phyloP scores from a whole-genome alignment of 2,888 invertebrate genomes.

The Suillia variegata region DNA sequence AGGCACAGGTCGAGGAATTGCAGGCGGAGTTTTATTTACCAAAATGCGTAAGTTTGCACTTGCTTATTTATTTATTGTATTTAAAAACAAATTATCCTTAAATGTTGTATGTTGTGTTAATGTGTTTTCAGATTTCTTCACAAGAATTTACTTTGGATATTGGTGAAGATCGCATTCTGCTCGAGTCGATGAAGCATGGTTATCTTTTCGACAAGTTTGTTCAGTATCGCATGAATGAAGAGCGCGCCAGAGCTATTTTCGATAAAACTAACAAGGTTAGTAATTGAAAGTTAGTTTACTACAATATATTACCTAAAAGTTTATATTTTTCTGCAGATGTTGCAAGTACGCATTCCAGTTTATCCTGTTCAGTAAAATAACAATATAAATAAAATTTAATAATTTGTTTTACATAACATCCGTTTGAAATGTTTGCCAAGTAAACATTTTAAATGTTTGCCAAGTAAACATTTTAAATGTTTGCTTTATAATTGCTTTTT shows the following conservation, averaged over 20 bases:
- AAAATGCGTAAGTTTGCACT: conserved; percentile 57
- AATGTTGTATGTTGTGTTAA: not conserved
- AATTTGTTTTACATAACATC: no score
- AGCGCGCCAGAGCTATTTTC: conserved; percentile 63
- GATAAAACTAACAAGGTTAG: conserved; percentile 64
- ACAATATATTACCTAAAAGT: not conserved
- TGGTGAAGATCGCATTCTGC: conserved; percentile 76
- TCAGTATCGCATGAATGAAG: conserved; percentile 70
- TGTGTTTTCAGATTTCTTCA: conserved; percentile 63
- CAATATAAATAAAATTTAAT: not conserved
- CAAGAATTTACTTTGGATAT: conserved; percentile 71
- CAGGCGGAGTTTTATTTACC: conserved; percentile 59
- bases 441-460: no score
- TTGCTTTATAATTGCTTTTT: not conserved
- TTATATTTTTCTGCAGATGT: conserved; percentile 48
- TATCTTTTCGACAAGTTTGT: conserved; percentile 74
- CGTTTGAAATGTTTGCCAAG: not conserved
- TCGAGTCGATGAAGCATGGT: conserved; percentile 68
- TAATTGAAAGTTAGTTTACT: conserved; percentile 13
- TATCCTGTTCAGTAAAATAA: conserved; percentile 17
- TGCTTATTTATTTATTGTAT: not conserved
- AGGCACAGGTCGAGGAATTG: conserved; percentile 48
- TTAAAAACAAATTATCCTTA: not conserved
- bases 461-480: not conserved
- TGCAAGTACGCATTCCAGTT: conserved; percentile 54